Conservation (phyloP, 2,797 vertebrate genomes). For the Cyprinella venusta region DNA sequence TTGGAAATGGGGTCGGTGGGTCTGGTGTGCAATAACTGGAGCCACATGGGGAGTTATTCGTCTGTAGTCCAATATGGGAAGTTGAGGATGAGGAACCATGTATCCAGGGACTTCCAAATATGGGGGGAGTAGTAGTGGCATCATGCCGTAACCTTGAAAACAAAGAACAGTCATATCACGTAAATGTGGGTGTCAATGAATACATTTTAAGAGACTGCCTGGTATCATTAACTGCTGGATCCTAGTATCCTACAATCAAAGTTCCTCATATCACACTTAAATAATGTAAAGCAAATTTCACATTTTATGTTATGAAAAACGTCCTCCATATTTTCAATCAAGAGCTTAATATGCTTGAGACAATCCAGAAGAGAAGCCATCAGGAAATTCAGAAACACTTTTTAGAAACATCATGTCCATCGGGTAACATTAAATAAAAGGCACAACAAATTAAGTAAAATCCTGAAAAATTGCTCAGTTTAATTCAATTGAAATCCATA, state of each 20-base stretch:
- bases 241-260: not conserved
- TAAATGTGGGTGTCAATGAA: not conserved
- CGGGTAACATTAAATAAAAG: not conserved
- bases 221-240: not conserved
- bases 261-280: not conserved
- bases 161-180: not conserved
- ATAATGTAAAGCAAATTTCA: not conserved
- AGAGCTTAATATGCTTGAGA: too few relatives aligned
- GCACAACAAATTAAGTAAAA: not conserved
- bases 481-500: too few relatives aligned
- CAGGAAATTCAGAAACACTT: not conserved
- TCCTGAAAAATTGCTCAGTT: not conserved
- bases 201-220: not conserved
- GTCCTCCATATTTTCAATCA: not conserved
- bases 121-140: conserved; percentile 70
- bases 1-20: conserved; percentile 76
- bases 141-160: conserved; percentile 73
- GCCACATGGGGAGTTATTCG: conserved; percentile 75
- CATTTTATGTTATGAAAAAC: not conserved
- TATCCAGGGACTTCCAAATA: conserved; percentile 77
- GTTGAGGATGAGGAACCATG: conserved; percentile 75
- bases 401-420: not conserved
- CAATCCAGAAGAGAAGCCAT: not conserved
- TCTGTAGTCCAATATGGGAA: conserved; percentile 79
- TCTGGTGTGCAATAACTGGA: conserved; percentile 77